Evolutionary conservation across 2,888 invertebrate species (phyloP).

Genomic region (Gortyna flavago): DNA sequence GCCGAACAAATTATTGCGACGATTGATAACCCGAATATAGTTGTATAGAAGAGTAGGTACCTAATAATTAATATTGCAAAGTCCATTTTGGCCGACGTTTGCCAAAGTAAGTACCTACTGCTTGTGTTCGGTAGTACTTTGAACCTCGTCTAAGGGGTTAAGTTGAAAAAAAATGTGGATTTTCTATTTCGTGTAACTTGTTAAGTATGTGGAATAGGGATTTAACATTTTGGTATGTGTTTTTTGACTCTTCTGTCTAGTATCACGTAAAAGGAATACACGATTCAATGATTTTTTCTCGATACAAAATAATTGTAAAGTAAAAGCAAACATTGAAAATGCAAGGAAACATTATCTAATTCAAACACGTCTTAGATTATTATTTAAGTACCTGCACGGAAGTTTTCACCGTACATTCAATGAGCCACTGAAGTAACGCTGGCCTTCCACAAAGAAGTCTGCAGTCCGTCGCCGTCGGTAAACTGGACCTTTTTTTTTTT

Average conservation of each 20-base stretch:
- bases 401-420: conserved; percentile 44
- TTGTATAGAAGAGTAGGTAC: neutral
- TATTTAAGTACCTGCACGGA: conserved; percentile 1
- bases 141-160: too few relatives aligned
- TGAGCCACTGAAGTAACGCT: conserved; percentile 65
- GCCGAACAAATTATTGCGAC: neutral
- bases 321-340: neutral
- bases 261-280: too few relatives aligned
- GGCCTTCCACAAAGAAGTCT: conserved; percentile 52
- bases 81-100: neutral
- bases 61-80: neutral
- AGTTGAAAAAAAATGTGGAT: too few relatives aligned
- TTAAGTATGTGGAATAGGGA: too few relatives aligned
- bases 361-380: conserved; percentile 16
- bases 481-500: conserved; percentile 44
- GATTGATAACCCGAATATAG: neutral
- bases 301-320: too few relatives aligned
- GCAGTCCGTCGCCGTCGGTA: conserved; percentile 17
- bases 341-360: neutral
- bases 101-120: neutral
- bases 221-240: too few relatives aligned
- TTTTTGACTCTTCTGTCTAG: too few relatives aligned
- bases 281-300: too few relatives aligned
- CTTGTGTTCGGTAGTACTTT: conserved; percentile 29
- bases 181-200: too few relatives aligned